Base-by-base conservation (phyloP, 2,113 vertebrate genomes). In the Rhizomys pruinosus region DNA sequence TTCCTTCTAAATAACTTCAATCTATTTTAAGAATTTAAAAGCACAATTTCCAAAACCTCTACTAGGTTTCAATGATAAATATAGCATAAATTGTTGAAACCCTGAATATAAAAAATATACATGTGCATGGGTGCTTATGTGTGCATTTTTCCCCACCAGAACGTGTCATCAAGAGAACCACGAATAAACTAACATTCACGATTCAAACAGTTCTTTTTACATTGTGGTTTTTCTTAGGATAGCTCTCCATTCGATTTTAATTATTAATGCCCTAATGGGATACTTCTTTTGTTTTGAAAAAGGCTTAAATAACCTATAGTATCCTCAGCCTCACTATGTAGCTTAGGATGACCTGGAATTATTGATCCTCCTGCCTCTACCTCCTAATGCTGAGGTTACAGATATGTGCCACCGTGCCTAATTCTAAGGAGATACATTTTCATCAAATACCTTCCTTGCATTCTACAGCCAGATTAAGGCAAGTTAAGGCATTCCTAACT, bases 21-120 rank as follows among this genome's bases (percentile, higher is more conserved):
- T 52, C 27, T 72, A 64, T 78, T 94, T 64, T 84, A 82, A 71
- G 25, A 77, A 87, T 9, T 20, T 10, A 89, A 89, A 89, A 84
- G 23, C 11, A 37, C 25, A 69, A 34, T 5, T 22, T 8, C 34
- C 23, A 29, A 90, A 89, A 29, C 52, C 32, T 47, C 15, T 59
- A 85, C 68, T 39, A 4, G 16, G 11, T 78, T 94, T 94, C 78
- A 88, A 52, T 25, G 91, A 44, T 12, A 57, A 2, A 69, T 25
- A 42, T 10, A 69, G 3, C 63, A 69, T 23, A 81, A 90, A 52
- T 8, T 39, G 37, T 20, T 79, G 64, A 89, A 52, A 82, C n/a
- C 6, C 5, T 79, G 42, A 22, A 74, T 69, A 23, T n/a, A 76
- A 73, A 78, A 34, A 23, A 86, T 95, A 87, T 63, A 25, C 63